Conservation (phyloP, 2,113 vertebrate genomes). For the Boulengeromyrus knoepffleri region DNA sequence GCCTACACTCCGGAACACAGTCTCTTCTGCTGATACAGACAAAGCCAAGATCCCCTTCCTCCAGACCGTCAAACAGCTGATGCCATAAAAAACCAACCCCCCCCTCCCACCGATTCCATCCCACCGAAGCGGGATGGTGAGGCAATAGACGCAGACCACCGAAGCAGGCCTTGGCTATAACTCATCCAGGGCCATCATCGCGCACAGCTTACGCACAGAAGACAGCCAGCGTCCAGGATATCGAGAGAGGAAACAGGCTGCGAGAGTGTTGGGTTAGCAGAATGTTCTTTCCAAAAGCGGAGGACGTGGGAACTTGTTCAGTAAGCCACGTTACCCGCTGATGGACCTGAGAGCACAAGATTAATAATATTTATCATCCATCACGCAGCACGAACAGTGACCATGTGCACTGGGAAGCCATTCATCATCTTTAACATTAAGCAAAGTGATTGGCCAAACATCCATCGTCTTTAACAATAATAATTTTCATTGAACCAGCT, state of each 20-base stretch:
- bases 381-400: conserved; percentile 22
- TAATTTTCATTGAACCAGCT: conserved; percentile 21
- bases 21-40: not conserved
- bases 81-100: not conserved
- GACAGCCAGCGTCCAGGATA: conserved; percentile 29
- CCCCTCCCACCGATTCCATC: not conserved
- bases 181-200: not conserved
- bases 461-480: conserved; percentile 20
- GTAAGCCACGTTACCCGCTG: conserved; percentile 26
- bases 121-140: not conserved
- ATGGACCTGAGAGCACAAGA: conserved; percentile 41
- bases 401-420: not conserved
- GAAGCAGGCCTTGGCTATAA: not conserved
- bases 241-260: conserved; percentile 34
- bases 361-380: conserved; percentile 45
- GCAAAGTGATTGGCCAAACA: conserved; percentile 21
- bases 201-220: conserved; percentile 27
- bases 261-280: conserved; percentile 20
- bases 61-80: not conserved
- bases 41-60: not conserved
- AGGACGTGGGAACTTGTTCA: conserved; percentile 40
- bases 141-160: not conserved
- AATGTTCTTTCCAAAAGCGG: conserved; percentile 36
- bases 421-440: conserved; percentile 21
- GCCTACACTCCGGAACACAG: not conserved